Conservation (phyloP, 2,888 invertebrate genomes). For the Lissonota sp. region DNA sequence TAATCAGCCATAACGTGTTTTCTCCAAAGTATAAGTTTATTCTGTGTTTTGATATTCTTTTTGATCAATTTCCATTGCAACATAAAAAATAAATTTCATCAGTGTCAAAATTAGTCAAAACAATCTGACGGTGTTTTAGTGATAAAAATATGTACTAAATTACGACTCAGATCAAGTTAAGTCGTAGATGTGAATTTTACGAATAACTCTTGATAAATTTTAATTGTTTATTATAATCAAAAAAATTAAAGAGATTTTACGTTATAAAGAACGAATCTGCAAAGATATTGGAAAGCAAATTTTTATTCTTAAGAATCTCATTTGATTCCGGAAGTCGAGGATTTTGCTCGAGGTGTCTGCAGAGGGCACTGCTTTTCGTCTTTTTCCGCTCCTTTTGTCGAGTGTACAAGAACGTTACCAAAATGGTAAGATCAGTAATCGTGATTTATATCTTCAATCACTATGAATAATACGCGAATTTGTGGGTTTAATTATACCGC, state of each 20-base stretch:
- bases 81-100: not conserved
- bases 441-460: slow-evolving; percentile 61
- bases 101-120: slow-evolving; percentile 32
- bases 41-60: slow-evolving; percentile 26
- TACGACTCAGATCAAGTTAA: slow-evolving; percentile 40
- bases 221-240: not conserved
- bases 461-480: slow-evolving; percentile 31
- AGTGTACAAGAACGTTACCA: slow-evolving; percentile 65
- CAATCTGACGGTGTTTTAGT: slow-evolving; percentile 9
- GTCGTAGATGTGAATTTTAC: slow-evolving; percentile 1
- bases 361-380: slow-evolving; percentile 45
- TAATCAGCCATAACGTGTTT: slow-evolving; percentile 20
- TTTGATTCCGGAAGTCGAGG: slow-evolving; percentile 52
- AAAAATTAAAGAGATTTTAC: not conserved
- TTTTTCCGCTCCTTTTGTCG: slow-evolving; percentile 72
- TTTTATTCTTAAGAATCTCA: slow-evolving; percentile 19
- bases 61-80: slow-evolving; percentile 2
- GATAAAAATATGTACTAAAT: not conserved
- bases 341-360: slow-evolving; percentile 15
- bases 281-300: not conserved
- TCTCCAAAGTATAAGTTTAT: not conserved
- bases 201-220: not conserved
- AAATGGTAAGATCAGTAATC: slow-evolving; percentile 73
- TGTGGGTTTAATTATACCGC: slow-evolving; percentile 7
- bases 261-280: not conserved